phyloP scores from a whole-genome alignment of 2,113 vertebrate genomes.

The Leptosomus discolor region DNA sequence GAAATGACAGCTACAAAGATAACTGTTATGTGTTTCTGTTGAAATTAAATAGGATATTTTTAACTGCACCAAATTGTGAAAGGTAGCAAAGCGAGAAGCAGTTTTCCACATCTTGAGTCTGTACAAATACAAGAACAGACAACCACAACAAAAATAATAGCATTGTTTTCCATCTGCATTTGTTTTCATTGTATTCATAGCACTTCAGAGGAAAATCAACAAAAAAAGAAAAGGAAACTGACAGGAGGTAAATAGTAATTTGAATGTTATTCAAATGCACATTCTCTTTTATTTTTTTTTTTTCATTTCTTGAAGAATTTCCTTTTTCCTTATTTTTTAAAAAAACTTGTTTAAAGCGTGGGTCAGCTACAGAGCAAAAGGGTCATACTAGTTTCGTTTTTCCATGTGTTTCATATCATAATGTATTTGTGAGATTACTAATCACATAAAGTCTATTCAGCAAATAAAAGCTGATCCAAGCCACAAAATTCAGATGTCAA shows the following conservation, averaged over 20 bases:
- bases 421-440: not conserved
- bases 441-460: not conserved
- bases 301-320: not conserved
- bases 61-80: not conserved
- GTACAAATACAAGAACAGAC: not conserved
- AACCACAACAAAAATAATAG: not conserved
- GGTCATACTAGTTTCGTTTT: not conserved
- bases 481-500: not conserved
- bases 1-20: not conserved
- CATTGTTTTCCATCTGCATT: not conserved
- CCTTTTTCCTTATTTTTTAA: not conserved
- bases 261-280: not conserved
- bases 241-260: not conserved
- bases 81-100: not conserved
- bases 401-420: not conserved
- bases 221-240: not conserved
- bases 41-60: not conserved
- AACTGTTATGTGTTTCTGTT: not conserved
- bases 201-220: not conserved
- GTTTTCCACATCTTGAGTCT: not conserved
- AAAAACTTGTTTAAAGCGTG: not conserved
- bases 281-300: not conserved
- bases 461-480: not conserved
- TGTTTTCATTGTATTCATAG: not conserved
- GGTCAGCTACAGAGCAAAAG: not conserved